These are phyloP conservation scores for Chrysomela aeneicollis DNA, from an alignment of 2,888 invertebrate species.

Conservation along the genomic window DNA sequence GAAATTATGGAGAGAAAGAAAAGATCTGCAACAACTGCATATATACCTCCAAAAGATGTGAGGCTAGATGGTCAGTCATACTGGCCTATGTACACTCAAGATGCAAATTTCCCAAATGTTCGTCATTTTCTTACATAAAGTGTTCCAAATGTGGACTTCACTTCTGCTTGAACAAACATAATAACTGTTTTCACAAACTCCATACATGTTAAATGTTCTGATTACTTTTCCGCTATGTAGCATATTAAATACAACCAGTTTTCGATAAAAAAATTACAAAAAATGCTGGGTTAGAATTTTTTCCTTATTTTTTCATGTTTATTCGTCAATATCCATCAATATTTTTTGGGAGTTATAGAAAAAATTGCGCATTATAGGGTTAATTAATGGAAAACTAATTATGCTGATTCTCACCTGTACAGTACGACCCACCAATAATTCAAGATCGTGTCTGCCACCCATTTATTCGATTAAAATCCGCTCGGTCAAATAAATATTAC, in stretches of 20 bases:
- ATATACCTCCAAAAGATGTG: constrained; percentile 28
- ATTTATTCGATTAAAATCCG: too few relatives aligned
- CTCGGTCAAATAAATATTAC: too few relatives aligned
- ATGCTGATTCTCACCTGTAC: too few relatives aligned
- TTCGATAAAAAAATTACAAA: constrained; percentile 1
- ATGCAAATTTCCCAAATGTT: constrained; percentile 25
- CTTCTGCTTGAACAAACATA: constrained; percentile 2
- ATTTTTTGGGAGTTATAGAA: too few relatives aligned
- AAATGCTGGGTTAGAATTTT: not conserved
- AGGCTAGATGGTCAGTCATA: constrained; percentile 26
- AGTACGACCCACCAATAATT: too few relatives aligned
- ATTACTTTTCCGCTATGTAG: constrained; percentile 16
- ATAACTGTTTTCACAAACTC: not conserved
- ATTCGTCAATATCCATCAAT: too few relatives aligned
- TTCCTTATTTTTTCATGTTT: not conserved
- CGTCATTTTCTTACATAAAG: constrained; percentile 25
- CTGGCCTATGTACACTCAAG: constrained; percentile 15
- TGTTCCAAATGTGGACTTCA: constrained; percentile 25
- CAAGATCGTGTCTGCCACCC: too few relatives aligned
- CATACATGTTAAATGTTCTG: not conserved
- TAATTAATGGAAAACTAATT: too few relatives aligned
- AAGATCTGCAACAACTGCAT: constrained; percentile 22
- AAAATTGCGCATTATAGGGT: not conserved
- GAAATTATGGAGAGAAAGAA: constrained; percentile 23
- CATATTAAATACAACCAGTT: constrained; percentile 12